Conservation (phyloP, 1,140 invertebrate genomes). For the Leucophenga varia region DNA sequence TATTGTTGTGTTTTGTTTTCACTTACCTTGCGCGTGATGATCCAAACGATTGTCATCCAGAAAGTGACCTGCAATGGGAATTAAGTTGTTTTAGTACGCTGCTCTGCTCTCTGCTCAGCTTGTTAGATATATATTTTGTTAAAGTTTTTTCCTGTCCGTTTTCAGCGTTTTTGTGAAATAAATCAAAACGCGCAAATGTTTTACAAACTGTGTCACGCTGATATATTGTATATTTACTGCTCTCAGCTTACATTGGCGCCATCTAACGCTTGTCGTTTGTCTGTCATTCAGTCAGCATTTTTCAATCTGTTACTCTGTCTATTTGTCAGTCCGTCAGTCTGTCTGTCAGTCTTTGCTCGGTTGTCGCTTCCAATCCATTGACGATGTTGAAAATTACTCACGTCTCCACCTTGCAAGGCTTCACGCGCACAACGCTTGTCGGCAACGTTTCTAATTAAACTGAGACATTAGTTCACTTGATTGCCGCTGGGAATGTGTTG, state of each 20-base stretch:
- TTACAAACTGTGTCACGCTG: constrained; percentile 13
- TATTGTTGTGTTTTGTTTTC: constrained; percentile 1
- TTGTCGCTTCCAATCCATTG: too few relatives aligned
- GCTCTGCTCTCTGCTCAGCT: constrained; percentile 16
- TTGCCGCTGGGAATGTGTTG: constrained; percentile 43
- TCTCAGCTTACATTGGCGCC: too few relatives aligned
- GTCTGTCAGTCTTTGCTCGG: too few relatives aligned
- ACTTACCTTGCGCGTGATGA: constrained; percentile 48
- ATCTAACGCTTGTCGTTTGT: constrained; percentile 33
- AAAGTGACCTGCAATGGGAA: constrained; percentile 51
- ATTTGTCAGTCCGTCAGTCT: too few relatives aligned
- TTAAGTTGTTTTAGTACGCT: constrained; percentile 38
- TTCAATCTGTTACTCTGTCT: too few relatives aligned
- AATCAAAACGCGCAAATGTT: not conserved
- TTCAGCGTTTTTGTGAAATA: not conserved
- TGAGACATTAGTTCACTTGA: constrained; percentile 40
- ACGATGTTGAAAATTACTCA: too few relatives aligned
- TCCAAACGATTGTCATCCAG: constrained; percentile 54
- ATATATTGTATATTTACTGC: constrained; percentile 1
- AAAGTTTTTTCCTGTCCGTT: not conserved
- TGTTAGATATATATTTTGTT: constrained; percentile 18
- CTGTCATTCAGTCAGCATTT: constrained; percentile 9
- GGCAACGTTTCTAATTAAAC: constrained; percentile 40
- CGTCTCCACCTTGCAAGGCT: not conserved
- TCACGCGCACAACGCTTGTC: constrained; percentile 5